Conservation (phyloP, 53 echinoderm and acorn worm species). For the Holothuria leucospilota region DNA sequence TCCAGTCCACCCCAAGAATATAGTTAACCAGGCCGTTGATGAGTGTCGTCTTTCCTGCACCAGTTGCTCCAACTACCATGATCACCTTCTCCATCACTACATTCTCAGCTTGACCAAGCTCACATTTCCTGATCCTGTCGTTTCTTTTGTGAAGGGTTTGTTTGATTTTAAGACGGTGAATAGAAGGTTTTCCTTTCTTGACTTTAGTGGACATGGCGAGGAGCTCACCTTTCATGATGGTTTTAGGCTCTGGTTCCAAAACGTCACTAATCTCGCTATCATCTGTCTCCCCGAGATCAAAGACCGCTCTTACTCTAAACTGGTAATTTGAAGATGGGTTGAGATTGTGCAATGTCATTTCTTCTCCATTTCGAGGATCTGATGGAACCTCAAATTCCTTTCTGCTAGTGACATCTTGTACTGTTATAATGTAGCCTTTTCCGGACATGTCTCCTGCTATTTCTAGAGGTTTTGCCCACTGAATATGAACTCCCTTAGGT, state of each 20-base stretch:
- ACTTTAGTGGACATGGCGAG: background rate
- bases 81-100: conserved; percentile 46
- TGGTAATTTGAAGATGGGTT: conserved; percentile 29
- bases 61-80: conserved; percentile 75
- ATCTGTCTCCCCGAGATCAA: conserved; percentile 38
- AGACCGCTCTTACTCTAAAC: conserved; percentile 57
- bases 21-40: conserved; percentile 78
- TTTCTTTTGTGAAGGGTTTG: background rate
- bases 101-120: background rate
- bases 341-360: conserved; percentile 44
- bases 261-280: conserved; percentile 48
- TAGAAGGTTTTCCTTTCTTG: background rate
- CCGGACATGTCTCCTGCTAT: conserved; percentile 24
- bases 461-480: conserved; percentile 54
- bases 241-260: conserved; percentile 23
- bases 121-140: conserved; percentile 21
- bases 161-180: background rate
- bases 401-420: background rate
- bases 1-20: conserved; percentile 62
- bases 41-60: conserved; percentile 73
- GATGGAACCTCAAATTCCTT: background rate
- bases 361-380: background rate
- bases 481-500: conserved; percentile 13
- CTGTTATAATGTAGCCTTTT: conserved; percentile 39
- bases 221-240: conserved; percentile 21